A percentile compares a stretch with the other conserved stretches of the same genome.
Conservation (phyloP, 2,888 invertebrate genomes). For the Drosophila siamana region DNA sequence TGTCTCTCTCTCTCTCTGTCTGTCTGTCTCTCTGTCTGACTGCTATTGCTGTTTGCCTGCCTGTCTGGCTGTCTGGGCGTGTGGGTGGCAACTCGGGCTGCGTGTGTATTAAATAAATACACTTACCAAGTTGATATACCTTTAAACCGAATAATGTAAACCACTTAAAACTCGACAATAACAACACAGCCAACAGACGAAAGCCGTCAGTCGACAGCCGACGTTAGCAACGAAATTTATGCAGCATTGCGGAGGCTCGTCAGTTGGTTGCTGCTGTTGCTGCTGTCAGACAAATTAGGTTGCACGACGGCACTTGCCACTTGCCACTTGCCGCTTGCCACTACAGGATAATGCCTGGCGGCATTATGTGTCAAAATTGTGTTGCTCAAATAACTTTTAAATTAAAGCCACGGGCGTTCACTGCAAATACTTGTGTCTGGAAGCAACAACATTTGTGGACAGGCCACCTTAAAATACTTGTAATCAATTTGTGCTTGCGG, state of each 20-base stretch:
- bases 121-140: slow-evolving; percentile 80
- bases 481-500: slow-evolving; percentile 78
- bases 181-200: slow-evolving; percentile 59
- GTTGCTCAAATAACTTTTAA: slow-evolving; percentile 78
- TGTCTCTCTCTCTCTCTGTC: slow-evolving; percentile 11
- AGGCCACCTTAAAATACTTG: slow-evolving; percentile 63
- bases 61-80: slow-evolving; percentile 28
- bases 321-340: slow-evolving; percentile 2
- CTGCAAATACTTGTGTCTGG: slow-evolving; percentile 38
- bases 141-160: slow-evolving; percentile 79
- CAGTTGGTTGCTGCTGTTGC: slow-evolving; percentile 13
- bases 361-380: slow-evolving; percentile 74
- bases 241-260: slow-evolving; percentile 51
- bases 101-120: slow-evolving; percentile 77
- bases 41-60: slow-evolving; percentile 19
- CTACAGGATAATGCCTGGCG: slow-evolving; percentile 58
- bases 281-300: slow-evolving; percentile 69
- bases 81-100: slow-evolving; percentile 36
- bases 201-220: too few species aligned
- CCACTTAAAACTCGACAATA: slow-evolving; percentile 77
- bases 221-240: slow-evolving; percentile 59
- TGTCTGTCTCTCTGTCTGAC: slow-evolving; percentile 16
- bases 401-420: slow-evolving; percentile 67
- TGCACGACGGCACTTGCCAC: slow-evolving; percentile 28
- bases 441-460: slow-evolving; percentile 41